Percentiles rank a stretch among this genome's conserved stretches.
These are phyloP conservation scores for Copsychus sechellarum DNA, from an alignment of 2,113 vertebrate genomes.

Conservation along the genomic window DNA sequence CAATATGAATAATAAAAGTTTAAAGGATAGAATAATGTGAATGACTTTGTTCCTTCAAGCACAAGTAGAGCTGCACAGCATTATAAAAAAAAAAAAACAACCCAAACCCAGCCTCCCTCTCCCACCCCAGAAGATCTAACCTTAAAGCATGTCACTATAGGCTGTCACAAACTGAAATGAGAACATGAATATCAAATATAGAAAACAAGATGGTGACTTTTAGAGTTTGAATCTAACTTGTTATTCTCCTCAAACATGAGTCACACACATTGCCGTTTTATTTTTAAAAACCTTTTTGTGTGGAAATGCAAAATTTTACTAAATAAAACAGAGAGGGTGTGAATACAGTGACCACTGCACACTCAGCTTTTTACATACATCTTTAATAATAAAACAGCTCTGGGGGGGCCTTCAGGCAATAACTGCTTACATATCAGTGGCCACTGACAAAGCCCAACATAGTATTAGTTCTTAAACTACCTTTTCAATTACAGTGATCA, in stretches of 20 bases:
- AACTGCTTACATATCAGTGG: neutral
- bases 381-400: neutral
- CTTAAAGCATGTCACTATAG: neutral
- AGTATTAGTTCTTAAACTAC: neutral
- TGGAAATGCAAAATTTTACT: conserved; percentile 11
- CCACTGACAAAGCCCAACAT: neutral
- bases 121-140: neutral
- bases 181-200: conserved; percentile 16
- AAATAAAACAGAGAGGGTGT: neutral
- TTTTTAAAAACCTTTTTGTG: conserved; percentile 12
- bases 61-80: neutral
- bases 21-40: neutral
- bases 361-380: neutral
- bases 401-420: neutral
- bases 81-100: neutral
- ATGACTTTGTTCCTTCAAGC: neutral
- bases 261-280: neutral
- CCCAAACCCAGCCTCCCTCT: accelerated
- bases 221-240: neutral
- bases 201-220: neutral
- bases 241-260: conserved; percentile 2
- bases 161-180: neutral
- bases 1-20: neutral
- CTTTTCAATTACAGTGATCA: neutral
- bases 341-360: neutral